Evolutionary conservation across 2,797 vertebrate species (phyloP).

Genomic region (Neosalanx taihuensis): DNA sequence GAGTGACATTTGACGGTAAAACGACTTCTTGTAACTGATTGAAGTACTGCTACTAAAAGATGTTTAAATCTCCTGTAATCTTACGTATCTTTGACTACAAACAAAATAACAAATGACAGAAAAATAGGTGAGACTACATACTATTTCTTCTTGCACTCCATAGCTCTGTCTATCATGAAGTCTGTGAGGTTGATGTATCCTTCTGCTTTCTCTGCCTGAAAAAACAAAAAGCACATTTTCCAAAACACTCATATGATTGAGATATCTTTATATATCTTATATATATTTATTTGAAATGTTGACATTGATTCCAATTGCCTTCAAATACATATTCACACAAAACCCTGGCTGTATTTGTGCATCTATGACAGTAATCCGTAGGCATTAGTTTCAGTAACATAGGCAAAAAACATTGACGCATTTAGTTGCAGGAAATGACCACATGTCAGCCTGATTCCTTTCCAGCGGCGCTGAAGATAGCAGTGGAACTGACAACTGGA

Average conservation of each 20-base stretch:
- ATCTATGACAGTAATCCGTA: slow-evolving; percentile 21
- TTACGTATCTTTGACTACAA: not conserved
- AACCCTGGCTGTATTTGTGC: slow-evolving; percentile 8
- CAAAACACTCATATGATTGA: no score
- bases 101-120: not conserved
- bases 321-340: not conserved
- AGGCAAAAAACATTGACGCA: slow-evolving; percentile 14
- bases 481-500: slow-evolving; percentile 18
- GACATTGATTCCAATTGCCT: not conserved
- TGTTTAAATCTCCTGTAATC: not conserved
- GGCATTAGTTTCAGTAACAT: not conserved
- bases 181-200: slow-evolving; percentile 93
- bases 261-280: no score
- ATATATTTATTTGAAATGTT: no score
- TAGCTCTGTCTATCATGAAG: slow-evolving; percentile 89
- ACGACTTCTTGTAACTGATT: slow-evolving; percentile 11
- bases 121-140: slow-evolving; percentile 61
- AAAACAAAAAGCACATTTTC: slow-evolving; percentile 13
- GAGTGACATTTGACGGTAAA: not conserved
- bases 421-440: slow-evolving; percentile 29
- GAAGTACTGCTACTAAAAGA: not conserved
- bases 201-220: slow-evolving; percentile 94
- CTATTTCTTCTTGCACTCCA: slow-evolving; percentile 97
- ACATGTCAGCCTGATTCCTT: not conserved
- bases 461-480: slow-evolving; percentile 17